Conservation (phyloP, 2,113 vertebrate species). For the Pachyramphus minor region DNA sequence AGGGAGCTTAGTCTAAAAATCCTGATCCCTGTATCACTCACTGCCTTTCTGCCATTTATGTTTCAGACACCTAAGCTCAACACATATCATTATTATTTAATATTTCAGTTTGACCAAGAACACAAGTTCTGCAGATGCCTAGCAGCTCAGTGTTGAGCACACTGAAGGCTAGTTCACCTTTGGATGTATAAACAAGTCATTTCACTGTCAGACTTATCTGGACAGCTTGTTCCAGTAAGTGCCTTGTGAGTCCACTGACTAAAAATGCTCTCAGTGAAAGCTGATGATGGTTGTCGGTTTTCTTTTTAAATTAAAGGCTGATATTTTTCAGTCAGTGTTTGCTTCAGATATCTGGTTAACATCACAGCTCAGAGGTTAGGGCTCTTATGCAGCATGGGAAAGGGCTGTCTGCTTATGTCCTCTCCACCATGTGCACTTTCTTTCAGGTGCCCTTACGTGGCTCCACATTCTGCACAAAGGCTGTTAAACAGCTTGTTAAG, state of each 20-base stretch:
- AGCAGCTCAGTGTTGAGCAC: not conserved
- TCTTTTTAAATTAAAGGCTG: not conserved
- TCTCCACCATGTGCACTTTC: not conserved
- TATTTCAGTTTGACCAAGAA: not conserved
- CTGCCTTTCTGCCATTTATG: not conserved
- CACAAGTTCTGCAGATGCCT: not conserved
- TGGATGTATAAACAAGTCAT: not conserved
- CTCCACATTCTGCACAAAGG: not conserved
- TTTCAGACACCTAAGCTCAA: not conserved
- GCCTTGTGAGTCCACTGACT: not conserved
- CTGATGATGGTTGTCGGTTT: fast-evolving
- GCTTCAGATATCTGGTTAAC: not conserved
- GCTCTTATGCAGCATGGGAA: not conserved
- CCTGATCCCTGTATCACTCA: not conserved
- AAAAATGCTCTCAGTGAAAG: not conserved
- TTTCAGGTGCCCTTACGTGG: fast-evolving
- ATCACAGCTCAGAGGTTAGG: not conserved
- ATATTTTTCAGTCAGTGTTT: not conserved
- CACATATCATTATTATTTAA: not conserved
- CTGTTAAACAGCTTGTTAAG: not conserved
- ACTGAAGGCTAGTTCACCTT: fast-evolving
- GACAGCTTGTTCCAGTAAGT: not conserved
- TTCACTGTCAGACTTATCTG: not conserved
- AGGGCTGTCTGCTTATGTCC: not conserved
- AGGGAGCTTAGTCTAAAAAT: not conserved